Base-by-base conservation (phyloP, 2,888 invertebrate species). In the Lutraria lutraria region DNA sequence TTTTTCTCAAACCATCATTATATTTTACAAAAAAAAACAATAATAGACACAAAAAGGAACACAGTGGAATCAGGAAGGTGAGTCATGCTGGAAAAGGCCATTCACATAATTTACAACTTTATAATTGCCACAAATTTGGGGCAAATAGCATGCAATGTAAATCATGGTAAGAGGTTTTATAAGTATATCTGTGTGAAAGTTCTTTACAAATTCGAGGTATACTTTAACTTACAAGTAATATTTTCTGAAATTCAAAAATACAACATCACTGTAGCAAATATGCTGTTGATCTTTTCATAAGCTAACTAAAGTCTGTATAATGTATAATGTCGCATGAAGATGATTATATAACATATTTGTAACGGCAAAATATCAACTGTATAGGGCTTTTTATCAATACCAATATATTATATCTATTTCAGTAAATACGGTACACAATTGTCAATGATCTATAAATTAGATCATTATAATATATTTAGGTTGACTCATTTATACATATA, bases 221-320 rank as follows among this genome's bases (percentile, higher is more conserved):
- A 82, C 15, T 56, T 56, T 29, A 80, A 85, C 85, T 85, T 85
- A 85, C 85, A 60, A 85, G 80, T 34, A 85, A n/a, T 79, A 85
- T 85, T 15, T 80, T 80, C 80, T 85, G 80, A 85, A 85, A 79
- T 43, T 85, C 4, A 79, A 85, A 76, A 76, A 76, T 76, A 76
- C 34, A 76, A 16, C 76, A 76, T 19, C 16, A 21, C 76, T 76
- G 31, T 34, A 63, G 63, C n/a, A 25, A 63, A 63, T 25, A 63
- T 63, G 63, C 63, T 63, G 21, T 3, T 25, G 25, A 16, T 16
- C 15, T 15, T 12, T 8, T 8, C 19, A 56, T 13, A 56, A 56
- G 56, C 56, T 8, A n/a, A 63, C 63, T 63, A 21, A 10, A 16
- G 10, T 25, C 2, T 12, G 10, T 12, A 63, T 63, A 25, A 0